Conservation (phyloP, 2,113 vertebrate genomes). For the Sapajus apella region DNA sequence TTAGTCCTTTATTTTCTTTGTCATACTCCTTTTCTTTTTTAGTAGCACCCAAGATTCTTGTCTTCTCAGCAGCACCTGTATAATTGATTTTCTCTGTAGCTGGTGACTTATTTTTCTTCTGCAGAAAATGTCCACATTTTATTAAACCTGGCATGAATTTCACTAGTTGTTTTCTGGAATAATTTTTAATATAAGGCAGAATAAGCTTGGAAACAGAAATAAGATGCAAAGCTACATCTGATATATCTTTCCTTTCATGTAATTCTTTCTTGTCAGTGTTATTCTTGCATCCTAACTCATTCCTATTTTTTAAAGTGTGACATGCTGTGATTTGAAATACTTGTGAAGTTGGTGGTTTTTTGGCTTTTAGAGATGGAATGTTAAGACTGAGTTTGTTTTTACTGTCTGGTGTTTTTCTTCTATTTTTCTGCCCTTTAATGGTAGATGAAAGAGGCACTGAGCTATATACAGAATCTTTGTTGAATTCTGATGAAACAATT, state of each 20-base stretch:
- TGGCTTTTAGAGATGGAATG: conserved; percentile 9
- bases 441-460: not conserved
- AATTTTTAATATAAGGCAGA: conserved; percentile 30
- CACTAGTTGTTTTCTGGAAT: not conserved
- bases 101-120: not conserved
- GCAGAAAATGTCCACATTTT: not conserved
- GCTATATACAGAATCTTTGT: not conserved
- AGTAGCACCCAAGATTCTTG: not conserved
- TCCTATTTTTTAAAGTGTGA: not conserved
- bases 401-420: not conserved
- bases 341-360: conserved; percentile 17
- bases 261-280: not conserved
- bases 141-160: not conserved
- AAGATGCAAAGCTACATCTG: not conserved
- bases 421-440: not conserved
- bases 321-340: not conserved
- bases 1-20: not conserved
- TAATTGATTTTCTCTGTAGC: not conserved
- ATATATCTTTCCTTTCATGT: not conserved
- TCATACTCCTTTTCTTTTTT: not conserved
- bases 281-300: not conserved
- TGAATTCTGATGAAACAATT: not conserved
- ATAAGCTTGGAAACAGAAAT: not conserved
- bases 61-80: not conserved
- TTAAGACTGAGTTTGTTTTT: conserved; percentile 39